Base-by-base conservation (phyloP, 2,888 invertebrate species). In the Drosophila setosimentum region DNA sequence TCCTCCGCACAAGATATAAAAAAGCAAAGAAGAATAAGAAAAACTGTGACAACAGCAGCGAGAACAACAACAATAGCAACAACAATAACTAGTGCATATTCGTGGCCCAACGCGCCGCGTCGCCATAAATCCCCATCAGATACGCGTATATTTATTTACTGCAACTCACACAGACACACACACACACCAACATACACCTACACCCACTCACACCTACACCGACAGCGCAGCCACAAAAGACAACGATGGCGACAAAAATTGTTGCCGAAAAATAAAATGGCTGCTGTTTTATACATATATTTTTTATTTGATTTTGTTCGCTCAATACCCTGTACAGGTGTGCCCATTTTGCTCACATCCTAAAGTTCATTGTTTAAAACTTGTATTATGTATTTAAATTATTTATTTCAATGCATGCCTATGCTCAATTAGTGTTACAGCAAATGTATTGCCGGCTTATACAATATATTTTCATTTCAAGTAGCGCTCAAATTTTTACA, bases 111-210 rank as follows among this genome's bases (percentile, higher is more conserved):
- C 60, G 79, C 87, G 82, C 45, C 76, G 76, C 89, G 71, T 79
- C 76, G 89, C 89, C 89, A 87, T 87, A 87, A 87, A 87, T 87
- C 87, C 90, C 85, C 87, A 87, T 87, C 87, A 87, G 90, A 87
- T 89, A 87, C 86, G 90, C 86, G 90, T 87, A 89, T 87, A 87
- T 87, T 87, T 87, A 87, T 87, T 87, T 87, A 87, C 87, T 87
- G 87, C 90, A 87, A 82, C 90, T 80, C 88, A 70, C 88, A 81
- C 76, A 79, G 68, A 76, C 21, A 49, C 32, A 55, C 27, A 63
- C 68, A 64, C 62, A 79, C 59, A 67, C 61, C 62, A 57, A 70
- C 48, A 42, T 66, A 32, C 55, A 49, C 72, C 68, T 65, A 37
- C 27, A 53, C 6, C 21, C 1, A 53, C 4, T 24, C 3, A 21